Percentiles rank a stretch among this genome's conserved stretches.
Evolutionary conservation across 2,888 invertebrate species (phyloP).

Genomic region (Allacma fusca): DNA sequence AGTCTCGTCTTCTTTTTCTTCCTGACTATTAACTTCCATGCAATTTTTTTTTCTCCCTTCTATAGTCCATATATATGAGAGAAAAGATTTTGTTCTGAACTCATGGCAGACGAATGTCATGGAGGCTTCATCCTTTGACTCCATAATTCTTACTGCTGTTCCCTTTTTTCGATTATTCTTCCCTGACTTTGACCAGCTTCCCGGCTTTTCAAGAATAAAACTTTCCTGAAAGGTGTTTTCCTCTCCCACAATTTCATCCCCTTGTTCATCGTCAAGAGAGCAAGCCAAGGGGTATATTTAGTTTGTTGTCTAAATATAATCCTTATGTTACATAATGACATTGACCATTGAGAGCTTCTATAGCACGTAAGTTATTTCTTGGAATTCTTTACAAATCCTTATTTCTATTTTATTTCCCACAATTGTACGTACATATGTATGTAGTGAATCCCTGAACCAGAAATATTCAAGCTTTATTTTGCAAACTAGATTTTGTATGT

Average conservation of each 20-base stretch:
- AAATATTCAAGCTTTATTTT: too few species aligned
- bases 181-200: constrained; percentile 16
- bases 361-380: too few species aligned
- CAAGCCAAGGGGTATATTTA: background rate
- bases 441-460: too few species aligned
- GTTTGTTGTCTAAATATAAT: too few species aligned
- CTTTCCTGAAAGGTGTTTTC: background rate
- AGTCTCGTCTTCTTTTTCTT: background rate
- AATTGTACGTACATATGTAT: too few species aligned
- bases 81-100: constrained; percentile 23
- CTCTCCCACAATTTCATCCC: background rate
- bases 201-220: background rate
- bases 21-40: background rate
- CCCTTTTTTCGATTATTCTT: constrained; percentile 9
- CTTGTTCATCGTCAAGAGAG: background rate
- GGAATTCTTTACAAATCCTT: too few species aligned
- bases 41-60: background rate
- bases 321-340: too few species aligned
- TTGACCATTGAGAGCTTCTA: too few species aligned
- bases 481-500: too few species aligned
- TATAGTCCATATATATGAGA: constrained; percentile 5
- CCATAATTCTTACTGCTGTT: constrained; percentile 1
- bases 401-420: too few species aligned
- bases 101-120: constrained; percentile 22
- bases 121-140: constrained; percentile 22